These are phyloP conservation scores for Oryzias dopingdopingensis DNA, from an alignment of 2,797 vertebrate species.

Conservation along the genomic window DNA sequence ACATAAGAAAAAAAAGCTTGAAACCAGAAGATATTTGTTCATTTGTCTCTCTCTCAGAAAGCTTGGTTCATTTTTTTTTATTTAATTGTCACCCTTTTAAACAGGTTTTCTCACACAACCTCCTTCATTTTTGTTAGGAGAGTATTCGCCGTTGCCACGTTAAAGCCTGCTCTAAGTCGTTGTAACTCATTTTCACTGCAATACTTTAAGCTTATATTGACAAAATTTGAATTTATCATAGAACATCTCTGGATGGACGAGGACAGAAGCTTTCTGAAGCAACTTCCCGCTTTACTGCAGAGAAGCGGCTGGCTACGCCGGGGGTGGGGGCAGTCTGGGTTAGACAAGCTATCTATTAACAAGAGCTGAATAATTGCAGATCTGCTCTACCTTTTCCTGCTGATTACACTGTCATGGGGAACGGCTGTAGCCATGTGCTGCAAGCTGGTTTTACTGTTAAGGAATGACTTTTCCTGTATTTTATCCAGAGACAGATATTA, in stretches of 20 bases:
- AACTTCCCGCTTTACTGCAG: conserved; percentile 34
- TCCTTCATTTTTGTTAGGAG: background rate
- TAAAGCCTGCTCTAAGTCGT: conserved; percentile 14
- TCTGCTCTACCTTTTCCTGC: conserved; percentile 60
- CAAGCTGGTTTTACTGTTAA: conserved; percentile 47
- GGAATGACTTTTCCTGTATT: too few relatives aligned
- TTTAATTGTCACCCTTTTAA: conserved; percentile 5
- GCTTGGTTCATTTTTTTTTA: background rate
- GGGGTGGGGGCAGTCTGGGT: conserved; percentile 9
- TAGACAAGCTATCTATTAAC: conserved; percentile 63
- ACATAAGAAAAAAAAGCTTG: too few relatives aligned
- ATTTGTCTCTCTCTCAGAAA: too few relatives aligned
- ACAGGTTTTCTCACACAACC: background rate
- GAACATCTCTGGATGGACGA: conserved; percentile 11
- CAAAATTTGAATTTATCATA: conserved; percentile 30
- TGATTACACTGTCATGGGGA: conserved; percentile 63
- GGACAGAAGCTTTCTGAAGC: conserved; percentile 23
- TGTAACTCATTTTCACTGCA: conserved; percentile 17
- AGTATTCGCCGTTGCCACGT: conserved; percentile 3
- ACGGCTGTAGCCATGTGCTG: conserved; percentile 42
- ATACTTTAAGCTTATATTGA: conserved; percentile 1
- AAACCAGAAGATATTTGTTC: too few relatives aligned
- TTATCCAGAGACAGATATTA: too few relatives aligned
- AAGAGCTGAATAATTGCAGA: conserved; percentile 64
- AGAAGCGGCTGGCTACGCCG: conserved; percentile 45